These are phyloP conservation scores for Sus cebifrons DNA, from an alignment of 2,797 vertebrate species.

Conservation along the genomic window DNA sequence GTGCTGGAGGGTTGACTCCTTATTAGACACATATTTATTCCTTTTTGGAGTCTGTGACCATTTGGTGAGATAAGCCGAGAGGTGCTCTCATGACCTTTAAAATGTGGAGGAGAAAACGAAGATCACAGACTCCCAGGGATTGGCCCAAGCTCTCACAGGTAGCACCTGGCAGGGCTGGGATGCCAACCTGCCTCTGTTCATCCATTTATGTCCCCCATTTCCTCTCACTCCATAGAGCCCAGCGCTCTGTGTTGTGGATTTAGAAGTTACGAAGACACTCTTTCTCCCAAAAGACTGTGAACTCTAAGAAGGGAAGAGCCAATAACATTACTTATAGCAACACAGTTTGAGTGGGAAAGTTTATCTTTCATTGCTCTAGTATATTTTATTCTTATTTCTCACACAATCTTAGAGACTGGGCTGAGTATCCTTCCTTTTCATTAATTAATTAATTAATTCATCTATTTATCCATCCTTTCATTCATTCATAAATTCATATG, in stretches of 20 bases:
- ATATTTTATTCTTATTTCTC: too few relatives aligned
- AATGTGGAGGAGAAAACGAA: neutral
- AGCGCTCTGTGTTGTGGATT: neutral
- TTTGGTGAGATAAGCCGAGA: neutral
- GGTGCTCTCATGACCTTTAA: neutral
- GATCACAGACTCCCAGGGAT: accelerated
- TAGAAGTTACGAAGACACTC: neutral
- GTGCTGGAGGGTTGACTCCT: neutral
- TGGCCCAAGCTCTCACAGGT: neutral
- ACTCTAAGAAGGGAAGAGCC: neutral
- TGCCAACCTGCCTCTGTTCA: neutral
- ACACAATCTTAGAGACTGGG: neutral
- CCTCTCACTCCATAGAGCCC: neutral
- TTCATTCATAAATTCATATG: neutral
- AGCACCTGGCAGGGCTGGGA: accelerated
- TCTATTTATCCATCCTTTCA: neutral
- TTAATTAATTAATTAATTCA: neutral
- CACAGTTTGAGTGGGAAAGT: neutral
- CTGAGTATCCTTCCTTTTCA: neutral
- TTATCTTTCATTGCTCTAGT: neutral
- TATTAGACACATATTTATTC: neutral
- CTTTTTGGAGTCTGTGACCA: neutral
- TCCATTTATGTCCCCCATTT: neutral
- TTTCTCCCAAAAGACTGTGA: neutral
- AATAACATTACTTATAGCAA: neutral